Evolutionary conservation across 2,113 vertebrate genomes (phyloP), one percentile per base, ranked within the genome.

Genomic region (Ammodramus savannarum): DNA sequence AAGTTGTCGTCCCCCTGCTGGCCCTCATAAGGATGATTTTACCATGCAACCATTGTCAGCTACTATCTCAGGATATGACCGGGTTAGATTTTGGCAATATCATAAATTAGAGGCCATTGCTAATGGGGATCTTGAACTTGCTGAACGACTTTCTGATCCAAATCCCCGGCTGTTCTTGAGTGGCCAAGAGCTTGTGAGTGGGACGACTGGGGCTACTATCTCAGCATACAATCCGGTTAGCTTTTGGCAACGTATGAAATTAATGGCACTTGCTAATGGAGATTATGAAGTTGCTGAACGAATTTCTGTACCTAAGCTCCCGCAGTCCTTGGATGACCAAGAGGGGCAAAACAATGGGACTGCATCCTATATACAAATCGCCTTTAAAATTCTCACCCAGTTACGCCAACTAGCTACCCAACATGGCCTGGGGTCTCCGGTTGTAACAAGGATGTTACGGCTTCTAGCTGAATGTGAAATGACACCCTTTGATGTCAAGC

Each of bases 341-440:
- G 63, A 25, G 22, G 32, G 7, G 12, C 44, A 14, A 36, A 11
- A 68, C 20, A 44, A 44, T 5, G 1, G 23, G 23, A 36, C n/a
- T 20, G n/a, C 1, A 3, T n/a, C 10, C 12, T 11, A 27, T 36
- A 34, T 36, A 36, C 3, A 14, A 20, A 9, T 36, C 0, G 1
- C 7, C n/a, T 48, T 68, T 36, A 13, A 66, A 49, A 4, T 68
- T 34, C n/a, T 67, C 32, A 34, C 23, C 25, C 13, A 36, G 9
- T 49, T 68, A 27, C 2, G 18, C n/a, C 44, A 49, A 8, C 44
- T 27, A 27, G 65, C 44, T 7, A 16, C 17, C 12, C 10, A 36
- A 27, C 44, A 36, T 68, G 46, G 66, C 49, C 46, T 68, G n/a
- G 44, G 46, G 25, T 21, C 44, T 68, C n/a, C 10, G 1, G n/a